These are phyloP conservation scores for Dasyprocta punctata DNA, from an alignment of 2,113 vertebrate species.

Conservation along the genomic window DNA sequence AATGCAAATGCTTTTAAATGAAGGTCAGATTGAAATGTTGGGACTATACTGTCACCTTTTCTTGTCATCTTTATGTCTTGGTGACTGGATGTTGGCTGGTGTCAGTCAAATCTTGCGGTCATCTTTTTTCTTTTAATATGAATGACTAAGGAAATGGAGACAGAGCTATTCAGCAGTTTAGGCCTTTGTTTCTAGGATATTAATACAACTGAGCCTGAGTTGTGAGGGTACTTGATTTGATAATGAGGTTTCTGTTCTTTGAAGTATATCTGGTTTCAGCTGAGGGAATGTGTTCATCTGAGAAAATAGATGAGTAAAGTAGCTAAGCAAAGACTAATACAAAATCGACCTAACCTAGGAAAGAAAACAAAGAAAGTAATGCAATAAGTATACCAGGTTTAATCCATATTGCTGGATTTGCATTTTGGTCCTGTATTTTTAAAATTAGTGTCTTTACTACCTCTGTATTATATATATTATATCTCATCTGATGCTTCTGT, in stretches of 20 bases:
- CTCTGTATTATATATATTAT: not conserved
- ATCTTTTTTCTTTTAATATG: not conserved
- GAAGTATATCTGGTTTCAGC: not conserved
- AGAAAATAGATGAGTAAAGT: not conserved
- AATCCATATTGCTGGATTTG: not conserved
- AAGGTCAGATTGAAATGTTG: not conserved
- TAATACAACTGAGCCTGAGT: not conserved
- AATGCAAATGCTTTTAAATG: not conserved
- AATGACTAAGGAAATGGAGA: not conserved
- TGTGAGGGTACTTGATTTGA: constrained; percentile 27
- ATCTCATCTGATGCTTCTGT: not conserved
- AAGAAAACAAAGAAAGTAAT: constrained; percentile 33
- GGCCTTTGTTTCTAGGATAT: not conserved
- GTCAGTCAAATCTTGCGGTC: not conserved
- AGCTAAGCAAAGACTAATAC: not conserved
- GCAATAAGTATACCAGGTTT: not conserved
- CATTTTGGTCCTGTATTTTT: not conserved
- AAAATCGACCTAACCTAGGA: constrained; percentile 17
- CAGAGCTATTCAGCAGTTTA: not conserved
- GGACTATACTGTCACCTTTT: not conserved
- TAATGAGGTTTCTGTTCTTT: not conserved
- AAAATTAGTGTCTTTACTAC: not conserved
- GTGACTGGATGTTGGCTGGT: not conserved
- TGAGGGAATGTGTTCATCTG: not conserved
- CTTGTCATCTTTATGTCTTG: not conserved